Evolutionary conservation across 2,797 vertebrate genomes (phyloP), one percentile per base, ranked within the genome.

Genomic region (Gallirallus australis): DNA sequence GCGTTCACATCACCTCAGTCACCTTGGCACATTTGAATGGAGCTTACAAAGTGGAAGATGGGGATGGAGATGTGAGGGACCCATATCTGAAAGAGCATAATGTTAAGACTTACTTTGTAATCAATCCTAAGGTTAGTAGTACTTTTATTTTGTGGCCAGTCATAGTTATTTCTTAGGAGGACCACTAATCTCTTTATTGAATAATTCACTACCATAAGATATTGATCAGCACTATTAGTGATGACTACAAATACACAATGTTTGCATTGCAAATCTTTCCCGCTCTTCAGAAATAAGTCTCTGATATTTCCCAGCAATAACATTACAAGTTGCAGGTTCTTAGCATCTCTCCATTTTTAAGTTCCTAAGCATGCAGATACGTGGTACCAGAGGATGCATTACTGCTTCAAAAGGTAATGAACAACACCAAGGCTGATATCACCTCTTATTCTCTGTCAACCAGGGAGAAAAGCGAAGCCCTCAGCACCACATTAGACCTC

Each of bases 1-100:
- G 99, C 66, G 99, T 99, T 97, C 99, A 99, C 98, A 99, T 99
- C 97, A 99, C 99, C 20, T 99, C 99, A 2, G 99, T 99, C 93
- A 99, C 99, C 17, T 86, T 99, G 98, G 99, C 99, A 92, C 99
- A 99, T 97, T 97, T 99, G 98, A 99, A 99, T 39, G 98, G 99
- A 30, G 99, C 99, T 6, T 99, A 99, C 86, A 99, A 99, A 98
- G 99, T 99, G 89, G 99, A 99, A 96, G 98, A 98, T 39, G 99
- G 99, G n/a, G 98, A 99, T 0, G 99, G 99, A 90, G 99, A 99
- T 96, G 98, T 97, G 93, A 98, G 99, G 94, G 99, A 99, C 91
- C 98, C 98, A 3, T 99, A 99, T 97, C 98, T 99, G 95, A 99
- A 99, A 80, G 99, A 99, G 72, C 99, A 99, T 37, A 98, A 98